These are phyloP conservation scores for Pegea sp. DNA, from an alignment of 23 tunicate genomes.

Conservation along the genomic window DNA sequence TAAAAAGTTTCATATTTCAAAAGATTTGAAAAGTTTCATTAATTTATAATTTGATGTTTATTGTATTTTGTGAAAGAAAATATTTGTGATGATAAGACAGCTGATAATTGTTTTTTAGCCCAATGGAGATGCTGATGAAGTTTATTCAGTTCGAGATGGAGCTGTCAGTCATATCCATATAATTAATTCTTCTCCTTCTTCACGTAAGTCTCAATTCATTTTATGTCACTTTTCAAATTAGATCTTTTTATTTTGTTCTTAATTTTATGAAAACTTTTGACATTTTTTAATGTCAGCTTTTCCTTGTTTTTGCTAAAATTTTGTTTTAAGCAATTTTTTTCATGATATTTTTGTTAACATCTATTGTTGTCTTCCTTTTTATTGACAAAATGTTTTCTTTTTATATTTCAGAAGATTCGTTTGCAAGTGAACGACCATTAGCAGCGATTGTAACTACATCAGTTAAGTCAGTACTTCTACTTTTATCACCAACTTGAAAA, in stretches of 20 bases:
- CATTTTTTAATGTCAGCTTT: neutral
- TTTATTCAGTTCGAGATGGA: constrained; percentile 50
- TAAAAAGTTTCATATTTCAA: no score
- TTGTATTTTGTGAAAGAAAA: no score
- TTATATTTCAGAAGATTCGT: neutral
- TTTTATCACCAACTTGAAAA: no score
- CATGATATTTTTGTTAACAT: neutral
- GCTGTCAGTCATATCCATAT: constrained; percentile 64
- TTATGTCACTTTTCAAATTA: neutral
- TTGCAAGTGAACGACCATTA: constrained; percentile 23
- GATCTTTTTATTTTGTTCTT: neutral
- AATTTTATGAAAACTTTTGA: neutral
- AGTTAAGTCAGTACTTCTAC: constrained; percentile 23
- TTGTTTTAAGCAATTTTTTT: neutral
- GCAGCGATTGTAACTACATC: constrained; percentile 58
- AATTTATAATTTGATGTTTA: no score
- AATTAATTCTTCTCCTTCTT: constrained; percentile 40
- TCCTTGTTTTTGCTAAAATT: neutral
- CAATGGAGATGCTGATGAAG: constrained; percentile 55
- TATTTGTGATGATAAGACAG: no score
- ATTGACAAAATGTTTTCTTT: neutral
- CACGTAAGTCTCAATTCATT: constrained; percentile 6
- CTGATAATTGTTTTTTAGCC: constrained; percentile 16
- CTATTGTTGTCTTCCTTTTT: constrained; percentile 7
- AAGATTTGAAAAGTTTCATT: no score